Conservation (phyloP, 2,797 vertebrate species). For the Artibeus lituratus region DNA sequence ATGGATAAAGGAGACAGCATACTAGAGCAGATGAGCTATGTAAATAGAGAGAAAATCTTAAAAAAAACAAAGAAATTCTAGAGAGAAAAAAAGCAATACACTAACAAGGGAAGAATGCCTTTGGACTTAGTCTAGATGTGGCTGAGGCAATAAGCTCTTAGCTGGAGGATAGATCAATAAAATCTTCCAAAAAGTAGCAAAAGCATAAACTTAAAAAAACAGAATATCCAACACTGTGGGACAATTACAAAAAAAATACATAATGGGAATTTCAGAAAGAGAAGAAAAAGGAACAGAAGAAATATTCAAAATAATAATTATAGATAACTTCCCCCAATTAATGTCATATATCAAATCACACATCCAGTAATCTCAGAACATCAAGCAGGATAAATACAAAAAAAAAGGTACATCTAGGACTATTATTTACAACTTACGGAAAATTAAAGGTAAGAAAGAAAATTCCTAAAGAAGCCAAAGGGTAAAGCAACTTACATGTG, state of each 20-base stretch:
- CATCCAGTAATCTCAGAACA: not conserved
- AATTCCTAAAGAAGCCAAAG: not conserved
- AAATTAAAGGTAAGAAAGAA: not conserved
- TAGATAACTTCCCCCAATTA: not conserved
- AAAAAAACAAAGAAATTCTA: not conserved
- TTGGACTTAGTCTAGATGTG: not conserved
- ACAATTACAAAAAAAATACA: not conserved
- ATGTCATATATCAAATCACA: not conserved
- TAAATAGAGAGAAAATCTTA: not conserved
- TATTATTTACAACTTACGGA: not conserved
- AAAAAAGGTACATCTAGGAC: not conserved
- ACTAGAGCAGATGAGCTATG: not conserved
- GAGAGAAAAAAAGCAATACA: not conserved
- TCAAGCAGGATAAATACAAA: not conserved
- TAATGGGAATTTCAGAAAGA: not conserved
- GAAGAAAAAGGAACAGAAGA: not conserved
- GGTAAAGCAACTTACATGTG: not conserved
- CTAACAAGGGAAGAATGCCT: not conserved
- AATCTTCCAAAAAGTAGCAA: not conserved
- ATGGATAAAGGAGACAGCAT: not conserved
- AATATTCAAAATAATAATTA: not conserved
- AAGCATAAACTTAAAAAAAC: not conserved
- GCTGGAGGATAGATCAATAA: not conserved
- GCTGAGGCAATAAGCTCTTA: not conserved
- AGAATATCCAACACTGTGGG: not conserved